Evolutionary conservation across 1,140 invertebrate species (phyloP).

Genomic region (Cydia pomonella): DNA sequence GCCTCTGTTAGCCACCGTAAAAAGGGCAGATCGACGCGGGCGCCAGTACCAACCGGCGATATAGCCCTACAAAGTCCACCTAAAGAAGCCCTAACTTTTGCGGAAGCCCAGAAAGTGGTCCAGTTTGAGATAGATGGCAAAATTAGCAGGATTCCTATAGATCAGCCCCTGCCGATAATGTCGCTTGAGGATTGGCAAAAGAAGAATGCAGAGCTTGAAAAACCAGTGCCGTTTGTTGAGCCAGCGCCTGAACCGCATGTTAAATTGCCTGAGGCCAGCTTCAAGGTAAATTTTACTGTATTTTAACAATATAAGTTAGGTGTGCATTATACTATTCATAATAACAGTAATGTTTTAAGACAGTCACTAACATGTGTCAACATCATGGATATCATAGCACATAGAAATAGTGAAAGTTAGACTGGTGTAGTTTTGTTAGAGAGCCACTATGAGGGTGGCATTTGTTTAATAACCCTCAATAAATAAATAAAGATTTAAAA

Average conservation of each 20-base stretch:
- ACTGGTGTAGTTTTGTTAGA: too few relatives aligned
- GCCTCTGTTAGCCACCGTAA: constrained; percentile 76
- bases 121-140: constrained; percentile 92
- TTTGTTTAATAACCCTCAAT: too few relatives aligned
- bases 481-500: too few relatives aligned
- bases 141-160: constrained; percentile 82
- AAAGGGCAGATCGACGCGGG: constrained; percentile 74
- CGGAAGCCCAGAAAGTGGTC: constrained; percentile 90
- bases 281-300: constrained; percentile 81
- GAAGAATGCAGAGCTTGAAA: constrained; percentile 81
- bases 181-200: constrained; percentile 84
- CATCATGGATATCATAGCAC: too few relatives aligned
- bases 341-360: too few relatives aligned
- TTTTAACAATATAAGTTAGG: background rate
- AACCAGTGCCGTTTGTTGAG: constrained; percentile 76
- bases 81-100: constrained; percentile 86
- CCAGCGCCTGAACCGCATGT: constrained; percentile 80
- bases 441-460: too few relatives aligned
- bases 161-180: constrained; percentile 83
- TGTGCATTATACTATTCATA: too few relatives aligned
- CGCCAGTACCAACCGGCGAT: constrained; percentile 76
- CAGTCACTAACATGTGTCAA: too few relatives aligned
- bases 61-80: constrained; percentile 77
- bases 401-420: too few relatives aligned
- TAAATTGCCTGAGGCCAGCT: constrained; percentile 91